Evolutionary conservation across 2,113 vertebrate genomes (phyloP).

Genomic region (Macrotus californicus): DNA sequence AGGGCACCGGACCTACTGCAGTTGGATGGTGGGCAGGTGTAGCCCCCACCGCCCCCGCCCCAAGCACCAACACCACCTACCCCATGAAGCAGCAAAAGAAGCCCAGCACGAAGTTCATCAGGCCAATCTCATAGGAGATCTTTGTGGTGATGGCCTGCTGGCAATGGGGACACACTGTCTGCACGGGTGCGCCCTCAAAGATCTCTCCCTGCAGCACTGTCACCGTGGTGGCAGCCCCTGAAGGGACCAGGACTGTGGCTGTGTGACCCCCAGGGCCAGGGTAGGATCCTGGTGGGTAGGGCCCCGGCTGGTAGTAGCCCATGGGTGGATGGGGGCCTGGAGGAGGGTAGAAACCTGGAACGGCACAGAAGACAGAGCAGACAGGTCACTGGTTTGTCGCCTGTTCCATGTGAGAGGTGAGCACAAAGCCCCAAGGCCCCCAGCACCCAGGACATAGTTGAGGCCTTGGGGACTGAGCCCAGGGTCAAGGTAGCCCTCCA

Average conservation of each 20-base stretch:
- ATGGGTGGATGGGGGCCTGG: constrained; percentile 75
- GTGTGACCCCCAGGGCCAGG: constrained; percentile 87
- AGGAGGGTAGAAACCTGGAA: constrained; percentile 79
- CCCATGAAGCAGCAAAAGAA: constrained; percentile 98
- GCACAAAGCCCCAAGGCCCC: neutral
- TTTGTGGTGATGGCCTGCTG: constrained; percentile 96
- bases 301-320: constrained; percentile 85
- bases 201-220: constrained; percentile 97
- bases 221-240: constrained; percentile 90
- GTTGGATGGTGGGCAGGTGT: neutral
- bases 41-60: neutral
- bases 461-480: neutral
- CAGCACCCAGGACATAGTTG: neutral
- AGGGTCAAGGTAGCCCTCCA: neutral
- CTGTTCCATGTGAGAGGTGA: neutral
- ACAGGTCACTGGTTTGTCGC: neutral
- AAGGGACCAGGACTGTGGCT: constrained; percentile 89
- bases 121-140: constrained; percentile 92
- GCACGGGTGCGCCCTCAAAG: constrained; percentile 93
- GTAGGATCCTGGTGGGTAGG: constrained; percentile 83
- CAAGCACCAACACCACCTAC: constrained; percentile 75
- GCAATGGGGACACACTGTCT: constrained; percentile 97
- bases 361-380: neutral
- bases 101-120: constrained; percentile 97
- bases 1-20: neutral